These are phyloP conservation scores for Scaptomyza flava DNA, from an alignment of 2,888 invertebrate genomes.

Conservation along the genomic window DNA sequence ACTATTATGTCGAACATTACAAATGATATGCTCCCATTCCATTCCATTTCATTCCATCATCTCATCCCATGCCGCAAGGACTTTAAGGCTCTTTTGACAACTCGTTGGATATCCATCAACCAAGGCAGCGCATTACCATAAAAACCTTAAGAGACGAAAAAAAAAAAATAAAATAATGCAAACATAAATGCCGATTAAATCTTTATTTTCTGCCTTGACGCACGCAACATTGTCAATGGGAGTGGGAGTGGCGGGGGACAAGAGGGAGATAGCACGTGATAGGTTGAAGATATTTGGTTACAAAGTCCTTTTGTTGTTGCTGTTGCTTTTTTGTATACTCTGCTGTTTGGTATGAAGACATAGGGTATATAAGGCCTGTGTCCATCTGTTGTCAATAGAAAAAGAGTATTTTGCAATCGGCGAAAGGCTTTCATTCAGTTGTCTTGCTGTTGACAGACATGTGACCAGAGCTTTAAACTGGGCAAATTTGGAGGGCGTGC, in stretches of 20 bases:
- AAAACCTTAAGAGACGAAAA: constrained; percentile 42
- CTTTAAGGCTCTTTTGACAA: constrained; percentile 46
- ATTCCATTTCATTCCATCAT: constrained; percentile 1
- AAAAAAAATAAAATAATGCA: constrained; percentile 17
- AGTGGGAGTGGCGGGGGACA: background rate
- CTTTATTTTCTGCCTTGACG: constrained; percentile 70
- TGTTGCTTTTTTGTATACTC: background rate
- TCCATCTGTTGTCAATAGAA: background rate
- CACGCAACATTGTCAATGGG: constrained; percentile 41
- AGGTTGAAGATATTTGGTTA: constrained; percentile 48
- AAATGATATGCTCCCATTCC: constrained; percentile 11
- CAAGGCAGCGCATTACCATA: constrained; percentile 44
- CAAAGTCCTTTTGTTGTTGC: constrained; percentile 5
- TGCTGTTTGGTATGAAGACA: background rate
- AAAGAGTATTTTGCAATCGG: background rate
- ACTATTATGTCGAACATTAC: background rate
- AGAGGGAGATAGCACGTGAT: constrained; percentile 1
- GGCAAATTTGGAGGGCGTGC: background rate
- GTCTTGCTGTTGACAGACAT: constrained; percentile 65
- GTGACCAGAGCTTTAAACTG: constrained; percentile 47
- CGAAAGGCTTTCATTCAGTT: background rate
- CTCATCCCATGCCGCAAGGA: background rate
- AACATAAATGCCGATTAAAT: constrained; percentile 73
- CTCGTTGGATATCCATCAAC: constrained; percentile 38
- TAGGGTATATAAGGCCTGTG: background rate